Evolutionary conservation across 2,888 invertebrate species (phyloP).

Genomic region (Apodemia hepburni): DNA sequence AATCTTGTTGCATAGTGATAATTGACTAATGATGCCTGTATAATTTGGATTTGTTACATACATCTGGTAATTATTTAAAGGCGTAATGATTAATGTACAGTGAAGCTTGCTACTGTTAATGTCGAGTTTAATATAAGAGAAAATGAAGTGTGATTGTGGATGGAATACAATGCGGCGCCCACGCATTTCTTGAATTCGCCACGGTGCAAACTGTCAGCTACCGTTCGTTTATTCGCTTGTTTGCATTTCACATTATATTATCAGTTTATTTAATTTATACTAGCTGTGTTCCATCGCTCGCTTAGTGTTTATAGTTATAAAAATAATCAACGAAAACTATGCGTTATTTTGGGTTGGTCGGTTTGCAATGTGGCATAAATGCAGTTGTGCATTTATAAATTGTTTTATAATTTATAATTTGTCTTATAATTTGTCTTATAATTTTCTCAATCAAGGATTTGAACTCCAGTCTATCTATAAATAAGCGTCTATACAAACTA

Average conservation of each 20-base stretch:
- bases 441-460: no score
- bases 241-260: constrained; percentile 19
- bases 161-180: constrained; percentile 52
- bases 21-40: constrained; percentile 29
- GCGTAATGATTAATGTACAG: constrained; percentile 56
- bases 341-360: no score
- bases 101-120: constrained; percentile 50
- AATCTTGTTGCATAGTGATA: constrained; percentile 30
- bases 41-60: constrained; percentile 31
- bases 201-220: constrained; percentile 58
- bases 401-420: no score
- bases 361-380: no score
- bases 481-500: no score
- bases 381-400: no score
- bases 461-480: no score
- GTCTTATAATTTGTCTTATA: no score
- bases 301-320: no score
- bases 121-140: constrained; percentile 59
- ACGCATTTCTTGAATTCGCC: constrained; percentile 53
- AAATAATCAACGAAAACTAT: no score
- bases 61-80: constrained; percentile 41
- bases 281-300: background rate
- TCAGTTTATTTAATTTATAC: background rate
- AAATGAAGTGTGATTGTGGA: constrained; percentile 55
- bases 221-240: constrained; percentile 44